Percentiles rank a stretch among this genome's conserved stretches.
phyloP scores from a whole-genome alignment of 1,140 invertebrate species.

The Tetranychus urticae region DNA sequence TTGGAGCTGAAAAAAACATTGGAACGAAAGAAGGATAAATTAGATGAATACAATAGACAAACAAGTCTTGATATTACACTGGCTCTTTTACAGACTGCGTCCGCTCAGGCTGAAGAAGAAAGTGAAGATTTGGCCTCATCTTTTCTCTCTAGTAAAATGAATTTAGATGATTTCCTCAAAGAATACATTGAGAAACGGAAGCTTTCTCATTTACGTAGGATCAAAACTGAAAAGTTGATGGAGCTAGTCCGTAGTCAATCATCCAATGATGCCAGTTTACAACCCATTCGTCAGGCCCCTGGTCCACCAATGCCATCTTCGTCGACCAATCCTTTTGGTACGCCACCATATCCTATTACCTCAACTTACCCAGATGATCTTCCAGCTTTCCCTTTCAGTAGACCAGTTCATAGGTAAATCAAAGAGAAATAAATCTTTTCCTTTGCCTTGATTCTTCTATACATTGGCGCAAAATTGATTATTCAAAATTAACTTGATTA shows the following conservation, averaged over 20 bases:
- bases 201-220: conserved; percentile 47
- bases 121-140: conserved; percentile 51
- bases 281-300: too few relatives aligned
- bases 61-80: conserved; percentile 51
- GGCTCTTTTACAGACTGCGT: conserved; percentile 54
- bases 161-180: conserved; percentile 50
- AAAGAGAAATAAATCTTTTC: too few relatives aligned
- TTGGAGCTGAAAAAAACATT: conserved; percentile 36
- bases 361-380: too few relatives aligned
- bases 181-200: conserved; percentile 45
- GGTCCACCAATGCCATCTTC: too few relatives aligned
- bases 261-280: background rate
- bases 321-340: too few relatives aligned
- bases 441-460: too few relatives aligned
- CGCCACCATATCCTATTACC: too few relatives aligned
- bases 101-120: conserved; percentile 63
- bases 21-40: conserved; percentile 11
- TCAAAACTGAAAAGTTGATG: conserved; percentile 63
- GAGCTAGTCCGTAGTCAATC: conserved; percentile 33
- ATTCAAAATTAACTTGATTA: too few relatives aligned
- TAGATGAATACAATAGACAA: conserved; percentile 32
- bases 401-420: too few relatives aligned
- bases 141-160: conserved; percentile 42
- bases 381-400: too few relatives aligned
- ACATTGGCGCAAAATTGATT: too few relatives aligned